Base-by-base conservation (phyloP, 2,888 invertebrate species). In the Atethmia centrago region DNA sequence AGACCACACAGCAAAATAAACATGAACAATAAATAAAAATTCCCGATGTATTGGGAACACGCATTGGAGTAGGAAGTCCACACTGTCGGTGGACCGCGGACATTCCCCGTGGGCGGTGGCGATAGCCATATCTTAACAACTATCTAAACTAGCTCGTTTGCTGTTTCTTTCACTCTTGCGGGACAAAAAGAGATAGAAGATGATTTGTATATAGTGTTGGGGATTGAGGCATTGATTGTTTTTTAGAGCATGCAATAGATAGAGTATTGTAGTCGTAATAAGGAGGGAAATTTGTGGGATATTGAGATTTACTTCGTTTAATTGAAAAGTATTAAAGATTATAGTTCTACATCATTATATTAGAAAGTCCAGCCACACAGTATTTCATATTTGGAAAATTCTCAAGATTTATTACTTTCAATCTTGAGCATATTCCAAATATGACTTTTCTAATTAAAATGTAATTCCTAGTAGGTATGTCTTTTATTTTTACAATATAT, bases 21-120 rank as follows among this genome's bases (percentile, higher is more conserved):
- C 80, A 80, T 2, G 51, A 64, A 63, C 49, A 68, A 80, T 84
- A 83, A 84, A 84, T 66, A 76, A 81, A 84, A 81, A 74, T 31
- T 61, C 68, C 47, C 72, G 71, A 79, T 79, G 61, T 72, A 82
- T 84, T 77, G 77, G 63, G 55, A 62, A 80, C 80, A 79, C 63
- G 80, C 84, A 77, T 66, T 74, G 68, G 79, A 85, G 74, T 90
- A 91, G 92, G 92, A 92, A 92, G 90, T 92, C 83, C 87, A 87
- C 80, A 82, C 84, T 66, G 72, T 62, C 79, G 77, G 76, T 68
- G 62, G 73, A 82, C 77, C 80, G 71, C 80, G 85, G 84, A 88
- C 87, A 88, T 87, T 85, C 88, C 82, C 84, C 84, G 92, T 93
- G 91, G 92, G 93, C 91, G 93, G 91, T 78, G 72, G 86, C 79